Evolutionary conservation across 2,113 vertebrate genomes (phyloP).

Genomic region (Prietella phreatophila): DNA sequence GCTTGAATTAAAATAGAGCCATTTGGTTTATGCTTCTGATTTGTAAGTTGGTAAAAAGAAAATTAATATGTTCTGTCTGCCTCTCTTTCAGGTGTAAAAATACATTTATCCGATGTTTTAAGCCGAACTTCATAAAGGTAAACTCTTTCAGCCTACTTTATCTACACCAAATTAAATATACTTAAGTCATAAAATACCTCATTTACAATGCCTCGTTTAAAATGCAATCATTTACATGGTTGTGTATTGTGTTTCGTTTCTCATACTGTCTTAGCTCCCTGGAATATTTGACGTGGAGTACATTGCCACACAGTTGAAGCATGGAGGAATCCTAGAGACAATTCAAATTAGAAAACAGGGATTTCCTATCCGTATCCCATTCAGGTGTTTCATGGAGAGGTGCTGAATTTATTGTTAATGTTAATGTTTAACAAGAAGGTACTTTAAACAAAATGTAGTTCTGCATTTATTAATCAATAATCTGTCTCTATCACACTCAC

Average conservation of each 20-base stretch:
- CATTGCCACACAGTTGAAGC: conserved; percentile 78
- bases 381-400: conserved; percentile 81
- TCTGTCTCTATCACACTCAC: neutral
- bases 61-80: conserved; percentile 21
- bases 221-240: no score
- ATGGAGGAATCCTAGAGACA: conserved; percentile 82
- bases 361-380: conserved; percentile 78
- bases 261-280: conserved; percentile 69
- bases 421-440: neutral
- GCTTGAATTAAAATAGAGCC: neutral
- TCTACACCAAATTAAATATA: neutral
- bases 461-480: neutral
- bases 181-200: neutral
- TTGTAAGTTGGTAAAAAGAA: neutral
- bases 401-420: conserved; percentile 45
- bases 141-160: conserved; percentile 24
- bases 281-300: conserved; percentile 85
- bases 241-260: conserved; percentile 7
- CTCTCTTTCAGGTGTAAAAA: conserved; percentile 74
- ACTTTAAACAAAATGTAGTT: neutral
- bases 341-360: conserved; percentile 78
- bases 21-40: neutral
- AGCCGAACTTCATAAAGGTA: conserved; percentile 85
- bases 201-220: neutral
- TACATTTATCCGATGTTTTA: conserved; percentile 83